Base-by-base conservation (phyloP, 2,797 vertebrate genomes). In the Oophaga sylvatica region DNA sequence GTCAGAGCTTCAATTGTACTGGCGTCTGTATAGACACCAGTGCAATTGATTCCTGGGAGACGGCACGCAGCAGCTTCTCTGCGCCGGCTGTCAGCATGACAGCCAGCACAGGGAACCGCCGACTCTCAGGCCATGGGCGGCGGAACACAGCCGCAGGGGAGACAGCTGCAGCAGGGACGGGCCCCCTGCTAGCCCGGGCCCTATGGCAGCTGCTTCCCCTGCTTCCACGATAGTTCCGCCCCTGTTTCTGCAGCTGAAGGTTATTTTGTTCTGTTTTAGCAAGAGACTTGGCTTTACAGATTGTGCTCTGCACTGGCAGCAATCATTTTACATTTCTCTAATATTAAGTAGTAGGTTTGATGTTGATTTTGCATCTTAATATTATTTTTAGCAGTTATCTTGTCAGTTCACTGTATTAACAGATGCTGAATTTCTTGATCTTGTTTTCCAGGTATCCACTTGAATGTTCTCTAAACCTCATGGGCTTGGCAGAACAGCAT, bases 401-500 rank as follows among this genome's bases (percentile, higher is more conserved):
- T 71, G 59, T 41, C 35, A 62, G 57, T 41, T 81, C 19, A 41
- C 76, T 79, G 6, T 12, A 68, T 65, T 76, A 80, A 68, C 78
- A 70, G 62, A 73, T 16, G 81, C 53, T 60, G 45, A 80, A 68
- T 62, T 53, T 22, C 59, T 80, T 80, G 41, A 5, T 78, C 53
- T 31, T 80, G 29, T 63, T 73, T 84, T 84, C 31, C 87, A 88
- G 87, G 82, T 84, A 75, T 85, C 68, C 53, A 41, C 67, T 31
- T 84, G 35, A 62, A 71, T 76, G 57, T n/a, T 63, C 62, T 71
- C 22, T 80, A 80, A 80, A 84, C 56, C 67, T 80, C 67, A 29
- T 63, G 68, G 77, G 68, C 76, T 85, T 88, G 83, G 83, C 83
- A 84, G 68, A 84, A 88, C 83, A 88, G 87, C 87, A 88, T 88